Evolutionary conservation across 2,888 invertebrate genomes (phyloP), one percentile per base, ranked within the genome.

Genomic region (Megalurothrips usitatus): DNA sequence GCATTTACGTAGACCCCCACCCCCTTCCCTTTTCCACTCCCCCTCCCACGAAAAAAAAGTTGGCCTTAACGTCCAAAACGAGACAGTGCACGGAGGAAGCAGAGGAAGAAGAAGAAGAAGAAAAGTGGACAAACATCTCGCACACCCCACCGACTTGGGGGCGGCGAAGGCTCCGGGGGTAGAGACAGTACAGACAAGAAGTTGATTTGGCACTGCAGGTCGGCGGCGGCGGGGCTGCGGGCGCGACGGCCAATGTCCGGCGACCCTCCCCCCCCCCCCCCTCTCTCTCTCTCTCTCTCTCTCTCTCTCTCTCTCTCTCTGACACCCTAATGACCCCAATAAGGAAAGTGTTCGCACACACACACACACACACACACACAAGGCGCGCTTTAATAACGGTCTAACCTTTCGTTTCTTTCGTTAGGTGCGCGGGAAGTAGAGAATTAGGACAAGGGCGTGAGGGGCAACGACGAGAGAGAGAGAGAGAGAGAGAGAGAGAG

Each of bases 221-320:
- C 34, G 34, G 34, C 34, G 34, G 34, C 34, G 2, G 34, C 6
- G 6, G 34, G 34, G 34, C 34, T 43, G 34, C 34, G n/a, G n/a
- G n/a, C n/a, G n/a, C n/a, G n/a, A n/a, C n/a, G n/a, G n/a, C n/a
- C 34, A 43, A 43, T 43, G 6, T 43, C 2, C 2, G 34, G n/a
- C n/a, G 34, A 43, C 34, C 2, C 34, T 43, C 3, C 6, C 6
- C 34, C 6, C 34, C 3, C 34, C 10, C 52, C 10, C 52, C 10
- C 52, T 52, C 52, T 52, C 52, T 52, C 52, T 52, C 52, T 52
- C 52, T 52, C 52, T 52, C 52, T 52, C 52, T 52, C 52, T 52
- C 52, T 52, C 52, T 52, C 52, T 52, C 52, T 52, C 52, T 52
- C 52, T 52, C 52, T 52, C 52, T 52, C 52, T 52, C 52, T 52